Base-by-base conservation (phyloP, 1,140 invertebrate genomes). In the Aphelenchoides fujianensis region DNA sequence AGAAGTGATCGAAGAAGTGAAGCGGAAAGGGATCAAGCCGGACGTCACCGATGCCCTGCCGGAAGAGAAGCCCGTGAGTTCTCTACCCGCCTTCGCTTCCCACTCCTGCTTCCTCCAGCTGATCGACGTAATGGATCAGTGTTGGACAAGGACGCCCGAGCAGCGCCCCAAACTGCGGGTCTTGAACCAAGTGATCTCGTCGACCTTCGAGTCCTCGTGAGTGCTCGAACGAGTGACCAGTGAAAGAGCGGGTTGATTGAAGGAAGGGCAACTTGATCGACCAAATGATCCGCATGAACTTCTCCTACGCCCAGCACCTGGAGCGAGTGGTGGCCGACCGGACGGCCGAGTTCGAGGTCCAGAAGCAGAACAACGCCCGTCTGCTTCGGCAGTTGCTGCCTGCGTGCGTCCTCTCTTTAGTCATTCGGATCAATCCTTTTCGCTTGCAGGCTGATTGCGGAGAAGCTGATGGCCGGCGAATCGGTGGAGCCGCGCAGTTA, bases 391-490 rank as follows among this genome's bases (percentile, higher is more conserved):
- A 85, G 69, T 83, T 85, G 72, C 63, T 85, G n/a, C 84, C 84
- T 2, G 73, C 70, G 82, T n/a, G n/a, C n/a, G n/a, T 83, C 16
- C n/a, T 27, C 53, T 36, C 16, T 72, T 48, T 7, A n/a, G 23
- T 16, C 74, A 72, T 69, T 23, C 9, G 1, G 16, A 0, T 48
- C 41, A 48, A 48, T 48, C 12, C 12, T 12, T 48, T 48, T 48
- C 12, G 12, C 68, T 73, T 77, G 61, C 82, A 92, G 91, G 79
- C 91, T 90, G 2, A 94, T 97, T 1, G 94, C 94, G 0, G 92
- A 97, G 76, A 92, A 97, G 85, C 85, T 98, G 54, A 95, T 95
- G 85, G 88, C 90, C 54, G 93, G 94, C 0, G 89, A 91, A 73
- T 52, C 30, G 2, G 72, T 77, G 52, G 69, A 80, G 36, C 80